Percentiles rank a stretch among this genome's conserved stretches.
phyloP scores from a whole-genome alignment of 1,140 invertebrate species.

The Phortica variegata region DNA sequence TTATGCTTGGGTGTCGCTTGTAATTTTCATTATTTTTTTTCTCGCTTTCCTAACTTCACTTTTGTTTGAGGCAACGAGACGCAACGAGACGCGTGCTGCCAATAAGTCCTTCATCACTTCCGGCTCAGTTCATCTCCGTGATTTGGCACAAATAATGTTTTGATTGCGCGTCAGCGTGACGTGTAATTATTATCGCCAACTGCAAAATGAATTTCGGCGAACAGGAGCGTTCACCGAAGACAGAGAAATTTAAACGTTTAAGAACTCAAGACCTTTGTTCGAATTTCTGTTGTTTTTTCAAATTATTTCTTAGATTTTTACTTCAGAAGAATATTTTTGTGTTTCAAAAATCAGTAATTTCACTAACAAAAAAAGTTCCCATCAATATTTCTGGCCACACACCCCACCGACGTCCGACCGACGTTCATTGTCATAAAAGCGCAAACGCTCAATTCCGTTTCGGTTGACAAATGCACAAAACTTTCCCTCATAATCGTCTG shows the following conservation, averaged over 20 bases:
- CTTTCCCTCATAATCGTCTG: conserved; percentile 29
- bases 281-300: too few species aligned
- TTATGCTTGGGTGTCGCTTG: too few species aligned
- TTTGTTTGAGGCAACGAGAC: too few species aligned
- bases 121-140: conserved; percentile 55
- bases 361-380: too few species aligned
- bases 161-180: conserved; percentile 55
- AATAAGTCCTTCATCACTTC: conserved; percentile 57
- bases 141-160: conserved; percentile 57
- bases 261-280: too few species aligned
- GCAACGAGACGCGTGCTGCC: conserved; percentile 56
- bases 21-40: too few species aligned
- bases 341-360: too few species aligned
- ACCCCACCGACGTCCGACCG: conserved; percentile 16
- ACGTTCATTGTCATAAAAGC: conserved; percentile 46
- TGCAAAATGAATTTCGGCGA: too few species aligned
- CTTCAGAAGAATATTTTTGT: conserved; percentile 28
- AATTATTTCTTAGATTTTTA: too few species aligned
- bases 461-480: conserved; percentile 54
- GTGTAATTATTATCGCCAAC: conserved; percentile 56
- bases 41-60: too few species aligned
- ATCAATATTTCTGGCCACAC: conserved; percentile 15
- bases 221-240: too few species aligned
- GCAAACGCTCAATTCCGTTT: conserved; percentile 55
- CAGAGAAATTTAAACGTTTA: too few species aligned